Evolutionary conservation across 2,888 invertebrate species (phyloP), one percentile per base, ranked within the genome.

Genomic region (Meiosimyza decipiens): DNA sequence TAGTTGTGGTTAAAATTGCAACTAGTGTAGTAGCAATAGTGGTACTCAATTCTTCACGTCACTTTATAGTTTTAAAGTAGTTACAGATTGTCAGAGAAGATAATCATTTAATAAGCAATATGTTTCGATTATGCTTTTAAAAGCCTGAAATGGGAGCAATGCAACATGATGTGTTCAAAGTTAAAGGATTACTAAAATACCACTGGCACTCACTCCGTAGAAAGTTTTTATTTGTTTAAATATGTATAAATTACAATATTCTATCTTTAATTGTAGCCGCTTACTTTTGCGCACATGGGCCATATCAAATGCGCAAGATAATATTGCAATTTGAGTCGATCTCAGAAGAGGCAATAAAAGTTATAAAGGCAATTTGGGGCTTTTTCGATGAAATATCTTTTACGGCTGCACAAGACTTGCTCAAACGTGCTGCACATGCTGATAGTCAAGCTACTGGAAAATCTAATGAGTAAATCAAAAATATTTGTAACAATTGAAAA

Each of bases 381-480:
- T 87, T 90, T 22, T 87, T 93, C 79, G 92, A 92, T 79, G 95
- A 95, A 84, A 88, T 96, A 65, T 92, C 89, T 75, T 87, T 90
- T 47, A 90, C 90, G 77, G 94, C 95, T 88, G 95, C 95, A 0
- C 94, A 95, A 85, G 93, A 94, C 78, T 92, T 96, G 76, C 88
- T 96, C 75, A 90, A 95, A 6, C 90, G 92, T 79, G 92, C 94
- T 4, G 82, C 83, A 0, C 81, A 82, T 18, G 77, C 80, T 7
- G 86, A 86, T 67, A 83, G 84, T 64, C 85, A 85, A 77, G 71
- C 79, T 3, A 73, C 80, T 12, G 82, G 79, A 15, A 84, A 81
- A 73, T 77, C 75, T 7, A 79, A 80, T 71, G 78, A 78, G 79
- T 79, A 77, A 71, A 75, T 66, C 47, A 18, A 13, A 40, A 54